Base-by-base conservation (phyloP, 2,797 vertebrate genomes). In the Distichodus sexfasciatus region DNA sequence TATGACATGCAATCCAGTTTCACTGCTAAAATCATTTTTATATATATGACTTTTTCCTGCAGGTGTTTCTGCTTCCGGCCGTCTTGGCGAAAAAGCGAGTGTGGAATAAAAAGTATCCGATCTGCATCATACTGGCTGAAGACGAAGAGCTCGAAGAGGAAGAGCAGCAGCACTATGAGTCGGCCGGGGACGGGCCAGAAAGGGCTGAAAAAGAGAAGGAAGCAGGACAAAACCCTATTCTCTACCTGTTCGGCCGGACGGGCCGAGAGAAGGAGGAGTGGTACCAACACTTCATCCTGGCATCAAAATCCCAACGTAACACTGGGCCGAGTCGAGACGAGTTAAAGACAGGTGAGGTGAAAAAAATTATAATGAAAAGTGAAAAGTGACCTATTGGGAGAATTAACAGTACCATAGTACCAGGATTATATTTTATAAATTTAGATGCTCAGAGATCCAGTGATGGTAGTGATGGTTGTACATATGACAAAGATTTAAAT, bases 61-160 rank as follows among this genome's bases (percentile, higher is more conserved):
- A 95, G 94, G 87, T 95, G 11, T 91, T 87, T 65, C 86, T 95
- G 51, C 81, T 88, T 54, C 94, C 94, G 0, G 48, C 84, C 2
- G 87, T 84, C 66, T 83, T 96, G 85, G 94, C 94, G 38, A 90
- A 89, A 29, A 96, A 95, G 79, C 80, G 94, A 61, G 76, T 90
- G 0, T 95, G 94, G 94, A 96, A 95, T 82, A 95, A 91, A 83
- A 96, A 95, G 71, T 96, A 95, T 51, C 94, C 94, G 70, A 91
- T 96, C 83, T 94, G 92, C 61, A 28, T 96, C 67, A 79, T 86
- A 15, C 82, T 94, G 26, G 82, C 86, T 0, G 82, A 87, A 12
- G 44, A 68, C 0, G 85, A 80, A 0, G 77, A 77, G 1, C 51
- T 14, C 3, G 66, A 59, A 33, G 8, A 76, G 54, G 75, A 86